These are phyloP conservation scores for Lypha dubia DNA, from an alignment of 2,888 invertebrate genomes.

Conservation along the genomic window DNA sequence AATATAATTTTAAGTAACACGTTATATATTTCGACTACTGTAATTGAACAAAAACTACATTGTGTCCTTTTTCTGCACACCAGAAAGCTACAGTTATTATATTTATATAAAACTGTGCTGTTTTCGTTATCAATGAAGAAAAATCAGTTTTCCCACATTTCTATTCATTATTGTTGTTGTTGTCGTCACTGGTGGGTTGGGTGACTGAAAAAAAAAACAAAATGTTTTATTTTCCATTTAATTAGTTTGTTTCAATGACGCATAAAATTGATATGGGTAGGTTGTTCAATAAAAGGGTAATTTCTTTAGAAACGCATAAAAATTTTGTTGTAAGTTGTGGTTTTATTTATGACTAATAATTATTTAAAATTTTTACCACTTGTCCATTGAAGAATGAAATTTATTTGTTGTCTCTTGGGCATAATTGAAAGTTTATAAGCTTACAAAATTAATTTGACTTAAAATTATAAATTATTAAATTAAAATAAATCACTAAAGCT, in stretches of 20 bases:
- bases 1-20: background rate
- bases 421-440: too few relatives aligned
- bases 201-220: background rate
- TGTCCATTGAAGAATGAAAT: too few relatives aligned
- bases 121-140: background rate
- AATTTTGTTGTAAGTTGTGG: too few relatives aligned
- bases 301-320: background rate
- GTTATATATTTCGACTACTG: background rate
- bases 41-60: background rate
- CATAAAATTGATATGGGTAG: constrained; percentile 3
- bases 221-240: constrained; percentile 17
- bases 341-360: too few relatives aligned
- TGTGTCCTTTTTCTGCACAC: background rate
- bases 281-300: background rate
- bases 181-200: too few relatives aligned
- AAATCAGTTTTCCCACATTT: constrained; percentile 30
- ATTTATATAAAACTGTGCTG: background rate
- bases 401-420: too few relatives aligned
- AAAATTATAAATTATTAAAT: too few relatives aligned
- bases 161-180: background rate
- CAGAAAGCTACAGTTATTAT: background rate
- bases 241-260: constrained; percentile 36
- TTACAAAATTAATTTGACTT: too few relatives aligned
- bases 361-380: background rate
- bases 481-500: too few relatives aligned